phyloP scores from a whole-genome alignment of 2,888 invertebrate genomes.

The Amblyjoppa proteus region DNA sequence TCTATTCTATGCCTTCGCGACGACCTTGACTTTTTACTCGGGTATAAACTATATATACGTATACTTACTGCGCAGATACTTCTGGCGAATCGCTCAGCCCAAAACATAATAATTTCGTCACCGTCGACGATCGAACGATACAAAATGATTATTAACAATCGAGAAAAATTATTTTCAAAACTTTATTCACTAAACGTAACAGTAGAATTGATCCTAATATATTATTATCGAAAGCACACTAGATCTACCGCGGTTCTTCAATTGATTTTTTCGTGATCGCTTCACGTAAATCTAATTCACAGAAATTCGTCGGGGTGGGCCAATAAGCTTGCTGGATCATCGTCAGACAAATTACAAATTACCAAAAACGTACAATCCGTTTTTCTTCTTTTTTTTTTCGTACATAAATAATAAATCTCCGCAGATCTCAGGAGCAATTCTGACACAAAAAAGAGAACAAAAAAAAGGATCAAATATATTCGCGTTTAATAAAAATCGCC shows the following conservation, averaged over 20 bases:
- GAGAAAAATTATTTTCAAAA: slow-evolving; percentile 60
- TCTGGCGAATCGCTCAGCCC: neutral
- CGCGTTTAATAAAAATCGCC: slow-evolving; percentile 38
- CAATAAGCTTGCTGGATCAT: slow-evolving; percentile 45
- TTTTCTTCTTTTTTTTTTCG: neutral
- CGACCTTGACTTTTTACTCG: neutral
- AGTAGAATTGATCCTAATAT: slow-evolving; percentile 69
- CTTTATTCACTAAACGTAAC: slow-evolving; percentile 69
- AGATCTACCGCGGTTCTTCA: slow-evolving; percentile 59
- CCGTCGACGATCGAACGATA: slow-evolving; percentile 30
- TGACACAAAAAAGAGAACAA: slow-evolving; percentile 15
- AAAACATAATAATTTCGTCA: neutral
- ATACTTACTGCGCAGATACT: neutral
- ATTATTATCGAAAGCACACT: slow-evolving; percentile 69
- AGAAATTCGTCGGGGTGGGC: slow-evolving; percentile 27
- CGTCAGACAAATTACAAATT: slow-evolving; percentile 41
- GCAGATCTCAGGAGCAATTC: slow-evolving; percentile 21
- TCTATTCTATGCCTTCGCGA: neutral
- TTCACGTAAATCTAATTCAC: slow-evolving; percentile 33
- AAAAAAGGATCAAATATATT: slow-evolving; percentile 31
- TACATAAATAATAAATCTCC: slow-evolving; percentile 43
- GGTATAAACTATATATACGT: neutral
- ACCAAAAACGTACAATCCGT: slow-evolving; percentile 26
- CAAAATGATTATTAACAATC: neutral
- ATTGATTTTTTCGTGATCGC: slow-evolving; percentile 42